These are phyloP conservation scores for human (Homo sapiens) DNA, from an alignment of 2,113 vertebrate genomes.

Conservation along the genomic window DNA sequence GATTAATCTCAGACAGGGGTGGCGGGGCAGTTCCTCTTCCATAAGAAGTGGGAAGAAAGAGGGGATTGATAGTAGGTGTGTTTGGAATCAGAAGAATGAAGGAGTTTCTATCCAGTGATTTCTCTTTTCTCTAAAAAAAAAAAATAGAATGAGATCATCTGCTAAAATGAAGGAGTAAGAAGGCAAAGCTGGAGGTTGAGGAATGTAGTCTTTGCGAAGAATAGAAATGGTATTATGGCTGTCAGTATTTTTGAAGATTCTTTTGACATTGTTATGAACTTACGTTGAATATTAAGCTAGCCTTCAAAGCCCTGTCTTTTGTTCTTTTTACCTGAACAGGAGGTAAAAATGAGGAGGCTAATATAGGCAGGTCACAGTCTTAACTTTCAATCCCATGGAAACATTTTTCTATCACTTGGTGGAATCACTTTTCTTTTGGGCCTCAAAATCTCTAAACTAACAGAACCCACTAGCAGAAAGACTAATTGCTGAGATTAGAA, in stretches of 20 bases:
- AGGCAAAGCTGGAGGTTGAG: background rate
- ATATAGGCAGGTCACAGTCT: background rate
- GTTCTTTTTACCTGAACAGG: background rate
- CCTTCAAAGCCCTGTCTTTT: background rate
- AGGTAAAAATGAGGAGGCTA: background rate
- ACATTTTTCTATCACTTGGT: background rate
- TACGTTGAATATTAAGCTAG: background rate
- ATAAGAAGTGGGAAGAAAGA: background rate
- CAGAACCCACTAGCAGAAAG: background rate
- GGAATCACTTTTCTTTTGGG: slow-evolving; percentile 8
- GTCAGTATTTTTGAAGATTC: background rate
- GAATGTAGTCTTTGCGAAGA: background rate
- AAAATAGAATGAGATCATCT: background rate
- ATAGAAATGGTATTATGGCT: background rate
- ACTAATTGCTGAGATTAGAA: slow-evolving; percentile 18
- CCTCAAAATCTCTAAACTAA: background rate
- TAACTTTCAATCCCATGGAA: background rate
- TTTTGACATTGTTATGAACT: background rate
- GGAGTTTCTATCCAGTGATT: background rate
- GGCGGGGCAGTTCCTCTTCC: background rate
- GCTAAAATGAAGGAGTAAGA: background rate
- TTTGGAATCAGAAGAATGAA: background rate
- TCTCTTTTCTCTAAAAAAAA: background rate
- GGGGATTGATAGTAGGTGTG: background rate
- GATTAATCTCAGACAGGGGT: background rate